Evolutionary conservation across 2,888 invertebrate genomes (phyloP), one percentile per base, ranked within the genome.

Genomic region (Yponomeuta evonymella): DNA sequence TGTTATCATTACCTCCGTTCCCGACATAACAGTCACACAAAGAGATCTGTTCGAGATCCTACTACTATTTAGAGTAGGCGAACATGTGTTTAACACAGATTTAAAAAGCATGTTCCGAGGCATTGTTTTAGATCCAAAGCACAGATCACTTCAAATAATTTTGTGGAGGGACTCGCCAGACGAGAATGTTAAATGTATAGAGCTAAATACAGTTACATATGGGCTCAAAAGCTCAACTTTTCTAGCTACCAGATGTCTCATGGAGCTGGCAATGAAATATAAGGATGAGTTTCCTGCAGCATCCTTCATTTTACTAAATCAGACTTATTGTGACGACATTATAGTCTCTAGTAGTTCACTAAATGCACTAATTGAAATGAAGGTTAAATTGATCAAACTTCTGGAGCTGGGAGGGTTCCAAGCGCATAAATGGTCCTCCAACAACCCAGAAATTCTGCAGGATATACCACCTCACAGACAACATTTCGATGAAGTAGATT

Each of bases 151-250:
- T 12, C 73, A 74, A 70, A 74, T 71, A 48, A 76, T 75, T 65
- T 48, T 75, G 3, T 75, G 73, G 74, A 70, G 73, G 11, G 70
- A 69, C 11, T 66, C 63, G 63, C 71, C 71, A 2, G 48, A 67
- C 68, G 67, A 75, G 30, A 51, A 67, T 6, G 68, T 75, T 23
- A 30, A 70, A 48, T 74, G 73, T 43, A 70, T 75, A 12, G n/a
- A 63, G 23, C 36, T 75, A 12, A 62, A 74, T n/a, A 74, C 74
- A 5, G 73, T 75, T 2, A 74, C 74, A 2, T 75, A 72, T 67
- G 74, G 74, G 23, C 51, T 72, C 2, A 73, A 72, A 15, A 67
- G 71, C 48, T 72, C 73, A 3, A 65, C 51, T 9, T 73, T 64
- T 33, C 33, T 74, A 8, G 74, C 74, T 8, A 73, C 74, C 15